These are phyloP conservation scores for Phymastichus coffea DNA, from an alignment of 1,140 invertebrate genomes.

Conservation along the genomic window DNA sequence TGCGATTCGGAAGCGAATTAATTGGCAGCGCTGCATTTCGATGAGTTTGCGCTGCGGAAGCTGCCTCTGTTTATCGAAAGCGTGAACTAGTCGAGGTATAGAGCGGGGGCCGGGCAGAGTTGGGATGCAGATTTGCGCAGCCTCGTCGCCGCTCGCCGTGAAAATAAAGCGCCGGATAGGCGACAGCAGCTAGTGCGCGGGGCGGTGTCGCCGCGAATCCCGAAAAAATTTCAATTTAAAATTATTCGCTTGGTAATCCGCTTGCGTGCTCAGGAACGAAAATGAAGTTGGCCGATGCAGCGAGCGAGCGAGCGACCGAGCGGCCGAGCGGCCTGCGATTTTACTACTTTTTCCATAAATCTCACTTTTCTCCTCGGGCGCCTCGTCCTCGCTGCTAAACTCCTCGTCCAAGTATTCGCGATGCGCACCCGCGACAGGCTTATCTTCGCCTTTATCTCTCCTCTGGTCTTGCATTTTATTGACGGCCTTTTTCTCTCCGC, in stretches of 20 bases:
- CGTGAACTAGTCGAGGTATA: no score
- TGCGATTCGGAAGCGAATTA: no score
- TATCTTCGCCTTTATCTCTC: conserved; percentile 42
- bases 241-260: conserved; percentile 10
- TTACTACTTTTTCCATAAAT: conserved; percentile 47
- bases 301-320: conserved; percentile 3
- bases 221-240: conserved; percentile 18
- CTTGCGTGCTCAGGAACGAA: conserved; percentile 8
- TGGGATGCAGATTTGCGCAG: no score
- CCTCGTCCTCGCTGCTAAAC: conserved; percentile 45
- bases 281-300: conserved; percentile 15
- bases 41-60: no score
- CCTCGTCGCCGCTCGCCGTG: conserved; percentile 7
- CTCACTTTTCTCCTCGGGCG: conserved; percentile 37
- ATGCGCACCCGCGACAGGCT: conserved; percentile 38
- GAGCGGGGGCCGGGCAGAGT: no score
- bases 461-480: conserved; percentile 44
- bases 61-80: no score
- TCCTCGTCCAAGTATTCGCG: conserved; percentile 51
- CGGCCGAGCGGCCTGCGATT: conserved; percentile 13
- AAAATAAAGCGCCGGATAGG: conserved; percentile 1
- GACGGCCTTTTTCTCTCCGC: conserved; percentile 27
- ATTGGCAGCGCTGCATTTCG: no score
- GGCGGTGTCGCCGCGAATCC: neutral
- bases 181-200: no score